Evolutionary conservation across 2,888 invertebrate genomes (phyloP).

Genomic region (Tetrapedia diversipes): DNA sequence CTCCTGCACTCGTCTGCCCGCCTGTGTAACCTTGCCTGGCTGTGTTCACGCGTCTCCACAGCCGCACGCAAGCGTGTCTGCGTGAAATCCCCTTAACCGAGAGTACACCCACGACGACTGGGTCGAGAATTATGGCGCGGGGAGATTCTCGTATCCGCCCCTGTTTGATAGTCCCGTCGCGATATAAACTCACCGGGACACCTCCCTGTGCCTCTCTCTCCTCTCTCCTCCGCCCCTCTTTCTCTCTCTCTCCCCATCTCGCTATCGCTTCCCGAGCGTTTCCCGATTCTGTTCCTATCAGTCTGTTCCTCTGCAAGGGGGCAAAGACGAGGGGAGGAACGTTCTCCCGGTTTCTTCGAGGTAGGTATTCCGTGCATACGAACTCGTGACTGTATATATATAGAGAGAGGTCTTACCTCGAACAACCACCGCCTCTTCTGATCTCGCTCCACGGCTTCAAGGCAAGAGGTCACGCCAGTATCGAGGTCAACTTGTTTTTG

Average conservation of each 20-base stretch:
- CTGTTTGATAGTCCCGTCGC: slow-evolving; percentile 70
- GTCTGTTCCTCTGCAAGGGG: slow-evolving; percentile 16
- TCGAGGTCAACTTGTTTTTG: slow-evolving; percentile 1
- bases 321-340: slow-evolving; percentile 24
- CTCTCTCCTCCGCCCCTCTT: slow-evolving; percentile 13
- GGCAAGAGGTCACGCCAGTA: not conserved
- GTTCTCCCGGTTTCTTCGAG: slow-evolving; percentile 38
- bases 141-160: slow-evolving; percentile 63
- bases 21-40: slow-evolving; percentile 14
- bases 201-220: slow-evolving; percentile 13
- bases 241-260: slow-evolving; percentile 11
- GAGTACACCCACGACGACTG: slow-evolving; percentile 65
- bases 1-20: slow-evolving; percentile 51
- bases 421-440: slow-evolving; percentile 39
- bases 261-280: slow-evolving; percentile 23
- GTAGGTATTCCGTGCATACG: slow-evolving; percentile 26
- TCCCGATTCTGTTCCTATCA: slow-evolving; percentile 13
- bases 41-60: slow-evolving; percentile 2
- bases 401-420: slow-evolving; percentile 34
- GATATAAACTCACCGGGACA: slow-evolving; percentile 64
- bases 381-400: slow-evolving; percentile 38
- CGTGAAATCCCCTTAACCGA: slow-evolving; percentile 63
- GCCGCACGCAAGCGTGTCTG: slow-evolving; percentile 20
- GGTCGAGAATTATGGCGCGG: slow-evolving; percentile 64
- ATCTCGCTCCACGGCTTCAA: slow-evolving; percentile 47